phyloP scores from a whole-genome alignment of 92 coral and sea anemone genomes.

The Paramuricea clavata region DNA sequence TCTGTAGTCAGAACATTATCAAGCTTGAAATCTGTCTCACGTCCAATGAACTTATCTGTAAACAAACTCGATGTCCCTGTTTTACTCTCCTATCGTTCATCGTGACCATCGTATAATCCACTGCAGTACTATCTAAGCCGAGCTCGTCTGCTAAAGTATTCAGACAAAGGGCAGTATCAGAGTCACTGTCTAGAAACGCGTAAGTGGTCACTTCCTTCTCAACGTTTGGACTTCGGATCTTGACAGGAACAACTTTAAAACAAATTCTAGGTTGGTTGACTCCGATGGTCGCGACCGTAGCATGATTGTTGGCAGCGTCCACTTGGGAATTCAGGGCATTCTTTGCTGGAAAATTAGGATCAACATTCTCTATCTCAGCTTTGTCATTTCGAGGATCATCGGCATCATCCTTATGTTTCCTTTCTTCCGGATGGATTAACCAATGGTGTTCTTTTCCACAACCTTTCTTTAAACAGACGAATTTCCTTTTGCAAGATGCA shows the following conservation, averaged over 20 bases:
- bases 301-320: no score
- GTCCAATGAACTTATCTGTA: constrained; percentile 63
- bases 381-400: background rate
- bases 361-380: background rate
- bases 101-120: constrained; percentile 65
- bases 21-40: constrained; percentile 64
- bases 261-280: constrained; percentile 71
- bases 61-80: constrained; percentile 56
- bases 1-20: constrained; percentile 66
- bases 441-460: constrained; percentile 16
- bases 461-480: constrained; percentile 17
- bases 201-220: constrained; percentile 60
- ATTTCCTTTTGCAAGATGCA: background rate
- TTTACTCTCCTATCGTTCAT: constrained; percentile 53
- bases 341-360: background rate
- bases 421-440: constrained; percentile 15
- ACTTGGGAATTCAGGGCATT: no score
- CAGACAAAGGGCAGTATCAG: constrained; percentile 73
- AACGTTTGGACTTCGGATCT: constrained; percentile 52
- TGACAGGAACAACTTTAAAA: constrained; percentile 76
- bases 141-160: constrained; percentile 62
- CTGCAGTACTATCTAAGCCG: constrained; percentile 37
- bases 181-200: constrained; percentile 76
- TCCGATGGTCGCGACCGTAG: constrained; percentile 40
- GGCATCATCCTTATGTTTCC: background rate